A percentile compares a stretch with the other conserved stretches of the same genome.
phyloP scores from a whole-genome alignment of 1,140 invertebrate genomes.

The Drosophila seguyi region DNA sequence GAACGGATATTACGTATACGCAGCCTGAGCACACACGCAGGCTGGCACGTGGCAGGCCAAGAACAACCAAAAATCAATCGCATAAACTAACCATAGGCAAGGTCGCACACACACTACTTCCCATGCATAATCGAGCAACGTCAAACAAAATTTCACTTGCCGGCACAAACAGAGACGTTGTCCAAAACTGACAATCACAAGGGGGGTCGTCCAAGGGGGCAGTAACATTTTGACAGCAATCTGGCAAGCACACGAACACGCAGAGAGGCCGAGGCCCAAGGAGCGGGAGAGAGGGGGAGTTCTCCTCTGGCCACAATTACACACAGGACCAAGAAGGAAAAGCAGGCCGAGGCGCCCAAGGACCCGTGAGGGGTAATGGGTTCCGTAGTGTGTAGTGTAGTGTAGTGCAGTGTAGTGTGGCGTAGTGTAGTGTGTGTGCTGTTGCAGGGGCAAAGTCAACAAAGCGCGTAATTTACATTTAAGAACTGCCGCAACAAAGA shows the following conservation, averaged over 20 bases:
- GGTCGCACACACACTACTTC: slow-evolving; percentile 21
- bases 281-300: background rate
- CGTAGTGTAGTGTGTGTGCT: slow-evolving; percentile 11
- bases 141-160: slow-evolving; percentile 60
- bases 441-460: slow-evolving; percentile 68
- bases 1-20: slow-evolving; percentile 42
- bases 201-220: background rate
- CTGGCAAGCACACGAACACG: slow-evolving; percentile 31
- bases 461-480: slow-evolving; percentile 82
- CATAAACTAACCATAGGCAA: slow-evolving; percentile 49
- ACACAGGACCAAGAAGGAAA: slow-evolving; percentile 10
- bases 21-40: slow-evolving; percentile 9
- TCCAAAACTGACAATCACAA: slow-evolving; percentile 52
- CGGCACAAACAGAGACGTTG: slow-evolving; percentile 60
- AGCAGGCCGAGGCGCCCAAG: background rate
- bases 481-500: slow-evolving; percentile 79
- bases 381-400: slow-evolving; percentile 4
- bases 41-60: slow-evolving; percentile 49
- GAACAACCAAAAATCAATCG: slow-evolving; percentile 62
- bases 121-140: slow-evolving; percentile 57
- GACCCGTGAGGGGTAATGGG: background rate
- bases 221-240: slow-evolving; percentile 52
- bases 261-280: background rate
- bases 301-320: slow-evolving; percentile 45
- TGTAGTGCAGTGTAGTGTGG: slow-evolving; percentile 9